These are phyloP conservation scores for Caradrina kadenii DNA, from an alignment of 2,888 invertebrate genomes.

Conservation along the genomic window DNA sequence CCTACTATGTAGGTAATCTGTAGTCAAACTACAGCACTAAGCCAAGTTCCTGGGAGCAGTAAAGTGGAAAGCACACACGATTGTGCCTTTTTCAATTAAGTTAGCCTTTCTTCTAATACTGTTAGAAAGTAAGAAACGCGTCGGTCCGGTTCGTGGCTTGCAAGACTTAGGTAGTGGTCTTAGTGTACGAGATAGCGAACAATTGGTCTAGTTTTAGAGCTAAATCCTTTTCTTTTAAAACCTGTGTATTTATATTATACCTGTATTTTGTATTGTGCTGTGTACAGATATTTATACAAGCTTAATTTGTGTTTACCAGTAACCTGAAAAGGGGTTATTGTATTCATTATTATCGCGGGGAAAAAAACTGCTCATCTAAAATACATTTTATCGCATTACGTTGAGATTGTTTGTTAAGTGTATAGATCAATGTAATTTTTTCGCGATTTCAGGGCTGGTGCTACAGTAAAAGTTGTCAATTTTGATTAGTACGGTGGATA, in stretches of 20 bases:
- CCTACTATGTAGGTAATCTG: slow-evolving; percentile 40
- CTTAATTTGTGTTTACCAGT: no score
- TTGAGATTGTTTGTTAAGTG: no score
- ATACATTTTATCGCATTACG: no score
- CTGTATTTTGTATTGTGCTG: no score
- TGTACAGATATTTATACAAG: no score
- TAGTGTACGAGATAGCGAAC: slow-evolving; percentile 36
- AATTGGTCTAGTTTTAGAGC: background rate
- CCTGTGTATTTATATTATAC: background rate
- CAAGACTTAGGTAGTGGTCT: slow-evolving; percentile 29
- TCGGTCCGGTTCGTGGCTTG: slow-evolving; percentile 41
- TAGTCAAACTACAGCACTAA: slow-evolving; percentile 36
- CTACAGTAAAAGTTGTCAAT: no score
- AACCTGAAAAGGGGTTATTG: no score
- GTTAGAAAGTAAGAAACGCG: slow-evolving; percentile 57
- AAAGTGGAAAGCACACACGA: slow-evolving; percentile 56
- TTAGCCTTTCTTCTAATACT: slow-evolving; percentile 62
- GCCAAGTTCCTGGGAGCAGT: slow-evolving; percentile 28
- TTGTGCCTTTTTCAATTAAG: slow-evolving; percentile 65
- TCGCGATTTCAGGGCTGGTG: no score
- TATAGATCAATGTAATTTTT: no score
- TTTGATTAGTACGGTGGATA: no score
- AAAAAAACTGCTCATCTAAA: no score
- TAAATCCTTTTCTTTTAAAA: background rate
- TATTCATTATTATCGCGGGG: no score